These are phyloP conservation scores for Mamestra configurata DNA, from an alignment of 1,140 invertebrate genomes.

Conservation along the genomic window DNA sequence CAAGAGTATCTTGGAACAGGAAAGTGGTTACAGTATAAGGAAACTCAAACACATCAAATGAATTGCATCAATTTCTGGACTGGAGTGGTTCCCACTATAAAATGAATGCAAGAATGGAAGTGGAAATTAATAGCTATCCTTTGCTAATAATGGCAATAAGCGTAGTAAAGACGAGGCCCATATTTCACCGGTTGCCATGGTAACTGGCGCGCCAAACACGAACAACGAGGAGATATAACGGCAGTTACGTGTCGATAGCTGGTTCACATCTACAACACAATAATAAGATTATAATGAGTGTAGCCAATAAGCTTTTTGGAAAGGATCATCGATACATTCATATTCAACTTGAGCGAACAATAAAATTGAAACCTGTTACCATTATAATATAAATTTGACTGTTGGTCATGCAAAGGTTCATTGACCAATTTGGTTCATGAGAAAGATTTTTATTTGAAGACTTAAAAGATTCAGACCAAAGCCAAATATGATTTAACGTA, in stretches of 20 bases:
- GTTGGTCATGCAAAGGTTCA: not conserved
- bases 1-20: not conserved
- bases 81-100: constrained; percentile 16
- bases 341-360: not conserved
- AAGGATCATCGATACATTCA: constrained; percentile 17
- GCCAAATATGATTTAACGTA: no score
- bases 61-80: constrained; percentile 34
- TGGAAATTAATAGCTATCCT: constrained; percentile 79
- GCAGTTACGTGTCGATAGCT: constrained; percentile 36
- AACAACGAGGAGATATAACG: constrained; percentile 44
- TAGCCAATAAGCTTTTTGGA: constrained; percentile 16
- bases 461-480: not conserved
- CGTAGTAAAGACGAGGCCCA: constrained; percentile 74
- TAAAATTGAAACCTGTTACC: constrained; percentile 23
- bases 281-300: constrained; percentile 38
- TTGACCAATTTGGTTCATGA: constrained; percentile 15
- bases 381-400: constrained; percentile 2
- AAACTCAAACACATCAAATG: constrained; percentile 3
- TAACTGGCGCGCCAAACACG: constrained; percentile 78
- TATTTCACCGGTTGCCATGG: constrained; percentile 81
- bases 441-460: not conserved
- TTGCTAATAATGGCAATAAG: constrained; percentile 78
- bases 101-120: constrained; percentile 40
- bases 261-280: constrained; percentile 8
- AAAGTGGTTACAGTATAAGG: constrained; percentile 12